Percentiles rank a stretch among this genome's conserved stretches.
Conservation (phyloP, 2,888 invertebrate species). For the Parochlus steinenii region DNA sequence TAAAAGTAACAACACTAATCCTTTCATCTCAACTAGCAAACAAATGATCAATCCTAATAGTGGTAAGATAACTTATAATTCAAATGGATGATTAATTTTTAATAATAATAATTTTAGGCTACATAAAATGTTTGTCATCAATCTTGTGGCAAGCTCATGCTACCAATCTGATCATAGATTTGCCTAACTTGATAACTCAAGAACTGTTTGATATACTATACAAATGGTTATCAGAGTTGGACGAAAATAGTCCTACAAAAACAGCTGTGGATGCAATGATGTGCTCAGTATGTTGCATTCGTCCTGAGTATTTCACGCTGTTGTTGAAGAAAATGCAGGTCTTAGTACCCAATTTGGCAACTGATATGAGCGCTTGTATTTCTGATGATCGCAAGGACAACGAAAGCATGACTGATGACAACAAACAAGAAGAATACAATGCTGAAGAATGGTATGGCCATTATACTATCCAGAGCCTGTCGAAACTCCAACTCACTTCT, state of each 20-base stretch:
- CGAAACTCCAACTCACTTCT: conserved; percentile 38
- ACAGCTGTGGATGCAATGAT: conserved; percentile 70
- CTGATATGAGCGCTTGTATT: conserved; percentile 36
- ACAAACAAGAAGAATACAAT: conserved; percentile 35
- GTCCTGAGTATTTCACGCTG: conserved; percentile 57
- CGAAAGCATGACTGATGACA: conserved; percentile 51
- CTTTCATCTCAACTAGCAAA: conserved; percentile 20
- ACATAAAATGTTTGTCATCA: conserved; percentile 64
- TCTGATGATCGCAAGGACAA: conserved; percentile 34
- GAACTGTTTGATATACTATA: conserved; percentile 63
- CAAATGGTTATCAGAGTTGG: conserved; percentile 56
- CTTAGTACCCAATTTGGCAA: conserved; percentile 33
- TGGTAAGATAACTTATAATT: conserved; percentile 17
- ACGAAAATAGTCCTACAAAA: conserved; percentile 56
- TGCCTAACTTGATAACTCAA: conserved; percentile 50
- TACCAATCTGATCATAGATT: conserved; percentile 41
- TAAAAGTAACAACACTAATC: conserved; percentile 4
- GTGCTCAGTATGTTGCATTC: conserved; percentile 73
- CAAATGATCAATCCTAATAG: conserved; percentile 29
- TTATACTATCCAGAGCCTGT: conserved; percentile 37
- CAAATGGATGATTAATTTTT: conserved; percentile 18
- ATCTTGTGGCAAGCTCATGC: conserved; percentile 61
- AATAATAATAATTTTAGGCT: conserved; percentile 26
- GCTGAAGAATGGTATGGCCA: conserved; percentile 39
- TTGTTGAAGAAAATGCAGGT: conserved; percentile 58